Conservation (phyloP, 2,113 vertebrate species). For the Acrocephalus arundinaceus region DNA sequence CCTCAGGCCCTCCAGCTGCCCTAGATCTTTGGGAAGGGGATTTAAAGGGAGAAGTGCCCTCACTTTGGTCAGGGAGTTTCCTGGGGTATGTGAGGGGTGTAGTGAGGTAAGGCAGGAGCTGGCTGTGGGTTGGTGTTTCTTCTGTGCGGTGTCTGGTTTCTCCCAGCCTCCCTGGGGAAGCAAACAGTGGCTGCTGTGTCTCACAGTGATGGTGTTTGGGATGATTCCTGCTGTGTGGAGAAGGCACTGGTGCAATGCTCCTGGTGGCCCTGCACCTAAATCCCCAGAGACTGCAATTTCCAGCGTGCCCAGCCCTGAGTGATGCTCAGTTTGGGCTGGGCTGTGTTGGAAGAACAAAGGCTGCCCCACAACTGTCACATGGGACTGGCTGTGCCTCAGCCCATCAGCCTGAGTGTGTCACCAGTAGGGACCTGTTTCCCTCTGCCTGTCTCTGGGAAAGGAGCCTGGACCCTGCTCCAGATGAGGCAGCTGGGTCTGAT, state of each 20-base stretch:
- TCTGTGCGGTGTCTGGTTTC: not conserved
- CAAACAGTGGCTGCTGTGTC: not conserved
- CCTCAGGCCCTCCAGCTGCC: not conserved
- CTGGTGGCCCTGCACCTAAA: not conserved
- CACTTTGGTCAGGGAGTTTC: fast-evolving
- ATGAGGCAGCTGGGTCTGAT: not conserved
- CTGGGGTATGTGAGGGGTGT: fast-evolving
- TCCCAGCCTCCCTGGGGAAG: not conserved
- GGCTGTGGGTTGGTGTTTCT: not conserved
- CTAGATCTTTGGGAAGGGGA: not conserved
- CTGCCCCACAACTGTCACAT: not conserved
- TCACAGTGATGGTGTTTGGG: not conserved
- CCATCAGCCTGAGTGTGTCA: not conserved
- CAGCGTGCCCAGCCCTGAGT: not conserved
- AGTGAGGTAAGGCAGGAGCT: not conserved
- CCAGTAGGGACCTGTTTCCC: not conserved
- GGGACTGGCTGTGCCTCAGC: not conserved
- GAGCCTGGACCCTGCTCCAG: not conserved
- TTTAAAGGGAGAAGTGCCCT: not conserved
- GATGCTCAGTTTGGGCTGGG: not conserved
- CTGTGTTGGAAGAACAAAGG: not conserved
- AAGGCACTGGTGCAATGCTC: not conserved
- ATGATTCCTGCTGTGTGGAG: not conserved
- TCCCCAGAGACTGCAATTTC: not conserved
- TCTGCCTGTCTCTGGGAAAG: not conserved